phyloP scores from a whole-genome alignment of 2,113 vertebrate genomes.

The Psittacula cyanocephala region DNA sequence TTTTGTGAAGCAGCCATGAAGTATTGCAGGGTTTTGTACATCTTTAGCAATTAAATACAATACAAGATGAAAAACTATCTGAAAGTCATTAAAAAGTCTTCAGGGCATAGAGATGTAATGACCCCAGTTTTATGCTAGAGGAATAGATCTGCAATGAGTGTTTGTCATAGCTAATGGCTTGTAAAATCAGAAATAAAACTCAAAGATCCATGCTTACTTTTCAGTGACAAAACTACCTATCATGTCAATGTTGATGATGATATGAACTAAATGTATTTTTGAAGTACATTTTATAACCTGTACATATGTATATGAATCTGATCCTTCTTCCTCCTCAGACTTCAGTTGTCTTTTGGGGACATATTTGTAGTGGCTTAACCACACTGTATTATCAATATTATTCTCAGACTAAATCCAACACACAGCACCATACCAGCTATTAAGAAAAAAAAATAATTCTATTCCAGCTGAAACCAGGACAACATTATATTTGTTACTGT shows the following conservation, averaged over 20 bases:
- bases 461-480: neutral
- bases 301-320: neutral
- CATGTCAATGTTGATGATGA: neutral
- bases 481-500: neutral
- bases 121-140: neutral
- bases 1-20: neutral
- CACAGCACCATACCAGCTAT: neutral
- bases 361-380: neutral
- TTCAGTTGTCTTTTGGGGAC: neutral
- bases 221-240: neutral
- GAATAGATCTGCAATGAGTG: neutral
- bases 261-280: neutral
- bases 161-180: neutral
- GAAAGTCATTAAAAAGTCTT: neutral
- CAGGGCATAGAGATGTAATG: neutral
- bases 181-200: neutral
- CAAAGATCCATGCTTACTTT: neutral
- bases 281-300: neutral
- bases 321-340: neutral
- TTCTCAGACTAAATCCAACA: neutral
- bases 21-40: neutral
- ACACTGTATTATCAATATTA: neutral
- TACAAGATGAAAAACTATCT: neutral
- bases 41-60: neutral
- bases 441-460: neutral